Conservation (phyloP, 2,797 vertebrate species). For the Sphaeramia orbicularis region DNA sequence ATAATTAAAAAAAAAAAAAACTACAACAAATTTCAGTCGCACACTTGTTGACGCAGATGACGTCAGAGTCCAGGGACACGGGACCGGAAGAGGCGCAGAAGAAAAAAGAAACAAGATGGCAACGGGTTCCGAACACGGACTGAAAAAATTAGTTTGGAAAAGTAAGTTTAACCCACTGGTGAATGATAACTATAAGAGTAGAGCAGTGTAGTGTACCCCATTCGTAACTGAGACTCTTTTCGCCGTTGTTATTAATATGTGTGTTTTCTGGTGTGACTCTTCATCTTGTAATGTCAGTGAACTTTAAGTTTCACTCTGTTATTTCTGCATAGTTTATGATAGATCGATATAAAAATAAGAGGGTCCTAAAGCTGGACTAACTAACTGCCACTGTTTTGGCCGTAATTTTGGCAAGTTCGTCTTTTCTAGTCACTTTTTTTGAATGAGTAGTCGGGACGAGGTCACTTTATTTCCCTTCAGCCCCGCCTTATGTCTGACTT, state of each 20-base stretch:
- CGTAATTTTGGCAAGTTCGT: rapidly evolving
- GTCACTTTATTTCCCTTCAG: slow-evolving; percentile 18
- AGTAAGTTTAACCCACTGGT: slow-evolving; percentile 77
- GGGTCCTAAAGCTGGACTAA: too few relatives aligned
- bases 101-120: slow-evolving; percentile 82
- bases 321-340: slow-evolving; percentile 20
- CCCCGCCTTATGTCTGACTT: slow-evolving; percentile 46
- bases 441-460: neutral
- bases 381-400: neutral
- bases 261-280: slow-evolving; percentile 1
- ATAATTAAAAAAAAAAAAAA: too few relatives aligned
- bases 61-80: slow-evolving; percentile 46
- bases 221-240: neutral
- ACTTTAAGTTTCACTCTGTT: slow-evolving; percentile 1
- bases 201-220: rapidly evolving
- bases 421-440: neutral
- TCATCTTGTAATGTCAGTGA: neutral
- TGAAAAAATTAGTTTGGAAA: slow-evolving; percentile 86
- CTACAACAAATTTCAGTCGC: slow-evolving; percentile 39
- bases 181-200: neutral
- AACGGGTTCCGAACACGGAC: slow-evolving; percentile 78
- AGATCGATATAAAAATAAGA: neutral
- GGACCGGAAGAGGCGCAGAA: slow-evolving; percentile 57
- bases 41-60: slow-evolving; percentile 55
- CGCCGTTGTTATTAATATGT: neutral